Conservation (phyloP, 2,888 invertebrate species). For the Gandaritis pyraliata region DNA sequence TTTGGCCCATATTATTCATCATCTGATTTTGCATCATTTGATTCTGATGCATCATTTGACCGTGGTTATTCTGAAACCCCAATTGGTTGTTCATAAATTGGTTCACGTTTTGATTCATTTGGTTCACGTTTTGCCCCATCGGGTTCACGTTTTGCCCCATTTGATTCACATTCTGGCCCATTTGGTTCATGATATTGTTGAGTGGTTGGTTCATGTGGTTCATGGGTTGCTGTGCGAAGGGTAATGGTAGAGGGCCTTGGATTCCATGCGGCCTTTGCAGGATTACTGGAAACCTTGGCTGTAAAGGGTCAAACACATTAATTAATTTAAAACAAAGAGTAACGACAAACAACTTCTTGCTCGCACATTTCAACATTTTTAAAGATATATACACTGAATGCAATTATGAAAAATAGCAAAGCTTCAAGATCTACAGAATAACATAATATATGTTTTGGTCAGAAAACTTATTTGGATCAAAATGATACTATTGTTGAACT, state of each 20-base stretch:
- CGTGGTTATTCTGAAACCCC: conserved; percentile 52
- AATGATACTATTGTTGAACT: too few species aligned
- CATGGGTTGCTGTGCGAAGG: conserved; percentile 70
- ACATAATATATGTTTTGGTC: too few species aligned
- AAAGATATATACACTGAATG: too few species aligned
- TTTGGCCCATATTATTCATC: conserved; percentile 48
- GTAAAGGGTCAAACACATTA: conserved; percentile 40
- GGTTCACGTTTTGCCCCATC: conserved; percentile 49
- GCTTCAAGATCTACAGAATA: too few species aligned
- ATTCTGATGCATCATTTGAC: conserved; percentile 59
- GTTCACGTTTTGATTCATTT: conserved; percentile 50
- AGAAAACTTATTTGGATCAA: too few species aligned
- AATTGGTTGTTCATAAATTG: conserved; percentile 49
- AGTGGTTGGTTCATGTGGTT: conserved; percentile 53
- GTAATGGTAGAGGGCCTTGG: conserved; percentile 72
- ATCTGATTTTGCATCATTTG: conserved; percentile 47
- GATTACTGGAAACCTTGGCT: conserved; percentile 79
- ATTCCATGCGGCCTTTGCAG: conserved; percentile 75
- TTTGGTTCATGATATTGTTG: conserved; percentile 32
- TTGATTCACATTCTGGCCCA: conserved; percentile 39
- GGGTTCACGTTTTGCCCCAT: conserved; percentile 51
- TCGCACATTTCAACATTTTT: too few species aligned
- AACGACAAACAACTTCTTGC: too few species aligned
- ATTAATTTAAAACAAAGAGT: too few species aligned
- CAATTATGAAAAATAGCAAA: too few species aligned